A percentile compares a stretch with the other conserved stretches of the same genome.
phyloP scores from a whole-genome alignment of 2,888 invertebrate genomes.

The Eupithecia centaureata region DNA sequence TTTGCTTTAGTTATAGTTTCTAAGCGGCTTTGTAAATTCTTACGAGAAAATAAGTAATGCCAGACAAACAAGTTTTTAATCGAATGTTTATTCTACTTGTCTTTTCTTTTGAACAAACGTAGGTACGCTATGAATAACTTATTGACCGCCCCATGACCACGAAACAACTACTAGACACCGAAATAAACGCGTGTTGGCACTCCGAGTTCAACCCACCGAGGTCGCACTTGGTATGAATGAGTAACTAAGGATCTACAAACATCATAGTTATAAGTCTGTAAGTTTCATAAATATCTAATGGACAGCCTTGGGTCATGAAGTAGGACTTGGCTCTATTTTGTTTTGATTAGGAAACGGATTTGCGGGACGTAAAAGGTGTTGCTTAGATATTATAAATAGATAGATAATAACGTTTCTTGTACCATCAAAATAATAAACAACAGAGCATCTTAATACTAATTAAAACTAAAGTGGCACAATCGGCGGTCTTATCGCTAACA shows the following conservation, averaged over 20 bases:
- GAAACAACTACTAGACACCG: slow-evolving; percentile 3
- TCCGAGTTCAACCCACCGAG: slow-evolving; percentile 7
- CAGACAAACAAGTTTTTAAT: too few relatives aligned
- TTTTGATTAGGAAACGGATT: neutral
- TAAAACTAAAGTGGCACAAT: too few relatives aligned
- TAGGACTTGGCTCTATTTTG: neutral
- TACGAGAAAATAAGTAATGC: too few relatives aligned
- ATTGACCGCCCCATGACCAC: neutral
- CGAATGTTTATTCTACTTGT: neutral
- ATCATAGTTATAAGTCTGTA: slow-evolving; percentile 20
- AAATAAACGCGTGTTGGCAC: slow-evolving; percentile 27
- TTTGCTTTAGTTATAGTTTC: too few relatives aligned
- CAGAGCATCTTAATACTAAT: too few relatives aligned
- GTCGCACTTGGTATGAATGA: slow-evolving; percentile 46
- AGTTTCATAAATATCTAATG: slow-evolving; percentile 28
- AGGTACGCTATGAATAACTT: neutral
- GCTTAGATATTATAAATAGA: too few relatives aligned
- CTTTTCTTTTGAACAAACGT: neutral
- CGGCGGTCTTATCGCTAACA: too few relatives aligned
- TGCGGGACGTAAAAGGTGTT: neutral
- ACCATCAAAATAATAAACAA: too few relatives aligned
- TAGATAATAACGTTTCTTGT: neutral
- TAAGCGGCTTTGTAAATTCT: too few relatives aligned
- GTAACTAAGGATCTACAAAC: slow-evolving; percentile 40
- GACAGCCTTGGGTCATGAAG: slow-evolving; percentile 13